A percentile compares a stretch with the other conserved stretches of the same genome.
These are phyloP conservation scores for Aproaerema taeniolella DNA, from an alignment of 2,888 invertebrate genomes.

Conservation along the genomic window DNA sequence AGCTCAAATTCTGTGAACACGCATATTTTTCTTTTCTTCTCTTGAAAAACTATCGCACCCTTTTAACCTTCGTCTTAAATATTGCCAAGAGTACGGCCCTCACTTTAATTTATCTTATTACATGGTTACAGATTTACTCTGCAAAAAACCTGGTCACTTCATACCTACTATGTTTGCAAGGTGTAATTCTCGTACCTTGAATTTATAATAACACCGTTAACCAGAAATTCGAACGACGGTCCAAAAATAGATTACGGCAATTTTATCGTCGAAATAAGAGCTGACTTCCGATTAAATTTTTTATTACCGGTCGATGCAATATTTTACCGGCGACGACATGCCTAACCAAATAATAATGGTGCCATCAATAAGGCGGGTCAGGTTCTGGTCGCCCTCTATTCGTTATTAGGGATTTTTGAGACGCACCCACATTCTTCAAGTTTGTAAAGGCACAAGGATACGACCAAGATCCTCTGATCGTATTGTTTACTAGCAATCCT, in stretches of 20 bases:
- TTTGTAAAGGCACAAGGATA: not conserved
- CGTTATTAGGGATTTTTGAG: conserved; percentile 42
- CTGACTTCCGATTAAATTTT: conserved; percentile 30
- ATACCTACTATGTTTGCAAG: too few relatives aligned
- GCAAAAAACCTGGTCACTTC: too few relatives aligned
- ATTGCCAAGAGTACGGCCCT: too few relatives aligned
- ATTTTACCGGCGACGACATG: conserved; percentile 28
- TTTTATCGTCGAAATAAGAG: conserved; percentile 18
- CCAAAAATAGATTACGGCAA: conserved; percentile 12
- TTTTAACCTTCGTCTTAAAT: too few relatives aligned
- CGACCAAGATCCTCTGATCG: too few relatives aligned
- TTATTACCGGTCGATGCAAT: conserved; percentile 28
- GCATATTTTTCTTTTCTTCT: too few relatives aligned
- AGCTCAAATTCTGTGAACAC: too few relatives aligned
- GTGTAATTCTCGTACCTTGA: too few relatives aligned
- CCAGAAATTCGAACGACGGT: not conserved
- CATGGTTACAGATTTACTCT: too few relatives aligned
- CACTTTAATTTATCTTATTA: too few relatives aligned
- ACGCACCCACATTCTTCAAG: conserved; percentile 12
- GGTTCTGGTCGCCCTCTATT: conserved; percentile 25
- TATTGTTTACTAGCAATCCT: too few relatives aligned
- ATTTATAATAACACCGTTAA: not conserved
- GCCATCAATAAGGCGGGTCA: conserved; percentile 35
- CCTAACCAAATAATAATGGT: conserved; percentile 44
- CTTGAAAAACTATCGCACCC: too few relatives aligned